Percentiles rank a stretch among this genome's conserved stretches.
Evolutionary conservation across 2,113 vertebrate genomes (phyloP).

Genomic region (Paramormyrops kingsleyae): DNA sequence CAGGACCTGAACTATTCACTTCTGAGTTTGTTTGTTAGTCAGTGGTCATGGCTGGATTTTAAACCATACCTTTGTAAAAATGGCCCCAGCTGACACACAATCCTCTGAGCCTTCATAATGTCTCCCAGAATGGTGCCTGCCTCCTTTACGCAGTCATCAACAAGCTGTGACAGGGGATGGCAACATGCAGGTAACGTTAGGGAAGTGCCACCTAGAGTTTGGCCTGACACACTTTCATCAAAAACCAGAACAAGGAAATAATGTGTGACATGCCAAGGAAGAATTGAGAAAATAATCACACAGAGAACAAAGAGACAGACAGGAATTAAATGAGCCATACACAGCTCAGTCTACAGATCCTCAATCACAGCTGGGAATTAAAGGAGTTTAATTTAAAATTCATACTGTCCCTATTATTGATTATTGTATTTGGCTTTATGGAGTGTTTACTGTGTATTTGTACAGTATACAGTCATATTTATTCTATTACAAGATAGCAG

Average conservation of each 20-base stretch:
- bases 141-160: conserved; percentile 47
- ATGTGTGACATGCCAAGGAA: neutral
- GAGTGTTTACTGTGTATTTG: neutral
- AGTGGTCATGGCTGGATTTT: neutral
- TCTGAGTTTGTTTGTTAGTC: neutral
- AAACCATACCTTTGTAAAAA: conserved; percentile 67
- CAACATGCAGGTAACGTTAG: neutral
- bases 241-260: neutral
- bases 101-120: conserved; percentile 29
- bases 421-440: neutral
- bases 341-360: neutral
- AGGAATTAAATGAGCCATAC: neutral
- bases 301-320: neutral
- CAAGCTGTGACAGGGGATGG: conserved; percentile 49
- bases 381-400: neutral
- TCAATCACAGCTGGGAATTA: neutral
- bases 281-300: neutral
- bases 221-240: neutral
- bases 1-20: neutral
- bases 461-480: neutral
- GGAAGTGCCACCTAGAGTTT: neutral
- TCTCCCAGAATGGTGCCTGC: conserved; percentile 48
- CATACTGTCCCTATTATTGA: neutral
- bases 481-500: neutral
- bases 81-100: conserved; percentile 54